These are phyloP conservation scores for Notothenia coriiceps DNA, from an alignment of 2,113 vertebrate genomes.

Conservation along the genomic window DNA sequence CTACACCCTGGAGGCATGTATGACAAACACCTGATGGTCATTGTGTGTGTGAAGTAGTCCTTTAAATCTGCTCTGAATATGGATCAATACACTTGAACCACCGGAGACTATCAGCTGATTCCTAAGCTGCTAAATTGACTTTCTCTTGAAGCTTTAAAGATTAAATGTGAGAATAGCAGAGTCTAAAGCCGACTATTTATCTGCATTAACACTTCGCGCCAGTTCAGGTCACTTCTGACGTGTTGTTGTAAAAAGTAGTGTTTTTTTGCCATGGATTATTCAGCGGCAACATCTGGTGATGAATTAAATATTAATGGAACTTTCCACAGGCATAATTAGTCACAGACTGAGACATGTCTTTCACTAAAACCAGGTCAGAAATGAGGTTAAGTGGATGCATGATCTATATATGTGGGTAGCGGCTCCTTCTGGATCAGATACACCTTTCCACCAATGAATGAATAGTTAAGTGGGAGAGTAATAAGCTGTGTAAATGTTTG, in stretches of 20 bases:
- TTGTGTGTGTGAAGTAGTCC: no score
- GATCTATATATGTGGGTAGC: conserved; percentile 64
- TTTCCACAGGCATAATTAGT: conserved; percentile 76
- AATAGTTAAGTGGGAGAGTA: conserved; percentile 22
- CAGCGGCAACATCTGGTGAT: conserved; percentile 80
- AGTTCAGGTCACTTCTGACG: conserved; percentile 65
- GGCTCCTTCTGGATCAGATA: conserved; percentile 47
- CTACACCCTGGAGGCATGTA: no score
- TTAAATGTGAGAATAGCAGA: not conserved
- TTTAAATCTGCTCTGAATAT: not conserved
- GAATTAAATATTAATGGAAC: conserved; percentile 79
- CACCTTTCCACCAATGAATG: conserved; percentile 42
- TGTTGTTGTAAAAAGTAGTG: conserved; percentile 60
- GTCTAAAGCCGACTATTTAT: conserved; percentile 33
- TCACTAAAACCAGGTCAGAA: conserved; percentile 82
- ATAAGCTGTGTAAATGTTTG: conserved; percentile 12
- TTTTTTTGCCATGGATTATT: conserved; percentile 79
- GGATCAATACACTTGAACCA: conserved; percentile 10
- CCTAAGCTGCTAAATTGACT: no score
- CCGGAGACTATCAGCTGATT: not conserved
- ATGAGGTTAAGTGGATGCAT: conserved; percentile 73
- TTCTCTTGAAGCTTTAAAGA: no score
- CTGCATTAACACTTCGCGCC: not conserved
- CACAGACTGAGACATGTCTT: conserved; percentile 60
- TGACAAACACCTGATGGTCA: no score